phyloP scores from a whole-genome alignment of 2,797 vertebrate species.

The Sebastes trivittatus region DNA sequence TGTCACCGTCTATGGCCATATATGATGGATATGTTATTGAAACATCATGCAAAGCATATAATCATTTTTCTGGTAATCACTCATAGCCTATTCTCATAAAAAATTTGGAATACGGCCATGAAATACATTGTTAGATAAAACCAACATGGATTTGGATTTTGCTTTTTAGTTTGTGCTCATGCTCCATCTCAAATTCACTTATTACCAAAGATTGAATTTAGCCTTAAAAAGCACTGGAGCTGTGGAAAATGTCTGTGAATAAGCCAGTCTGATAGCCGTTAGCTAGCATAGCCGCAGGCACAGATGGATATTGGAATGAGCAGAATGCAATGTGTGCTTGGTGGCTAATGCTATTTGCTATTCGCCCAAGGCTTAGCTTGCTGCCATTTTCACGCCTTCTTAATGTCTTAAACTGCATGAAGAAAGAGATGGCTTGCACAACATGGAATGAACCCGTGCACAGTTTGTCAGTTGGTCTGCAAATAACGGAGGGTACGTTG shows the following conservation, averaged over 20 bases:
- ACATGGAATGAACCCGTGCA: constrained; percentile 45
- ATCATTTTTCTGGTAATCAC: constrained; percentile 75
- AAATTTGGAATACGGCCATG: constrained; percentile 66
- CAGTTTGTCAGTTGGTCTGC: background rate
- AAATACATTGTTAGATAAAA: constrained; percentile 72
- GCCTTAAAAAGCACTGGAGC: constrained; percentile 60
- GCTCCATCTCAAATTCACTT: constrained; percentile 68
- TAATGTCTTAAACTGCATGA: constrained; percentile 78
- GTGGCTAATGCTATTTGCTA: constrained; percentile 78
- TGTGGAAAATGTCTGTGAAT: constrained; percentile 75
- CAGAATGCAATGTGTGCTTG: constrained; percentile 65
- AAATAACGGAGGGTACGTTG: constrained; percentile 18
- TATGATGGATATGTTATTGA: constrained; percentile 71
- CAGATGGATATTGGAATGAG: constrained; percentile 66
- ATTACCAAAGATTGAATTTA: constrained; percentile 71
- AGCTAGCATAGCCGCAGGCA: constrained; percentile 64
- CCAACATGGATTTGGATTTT: constrained; percentile 77
- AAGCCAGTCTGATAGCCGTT: constrained; percentile 72
- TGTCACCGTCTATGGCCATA: constrained; percentile 42
- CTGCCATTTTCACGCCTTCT: constrained; percentile 81
- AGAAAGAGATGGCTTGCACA: constrained; percentile 62
- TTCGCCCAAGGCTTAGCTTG: constrained; percentile 77
- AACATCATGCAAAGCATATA: constrained; percentile 70
- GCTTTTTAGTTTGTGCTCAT: constrained; percentile 58
- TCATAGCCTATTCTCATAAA: constrained; percentile 67